Base-by-base conservation (phyloP, 2,888 invertebrate species). In the Netelia melanura region DNA sequence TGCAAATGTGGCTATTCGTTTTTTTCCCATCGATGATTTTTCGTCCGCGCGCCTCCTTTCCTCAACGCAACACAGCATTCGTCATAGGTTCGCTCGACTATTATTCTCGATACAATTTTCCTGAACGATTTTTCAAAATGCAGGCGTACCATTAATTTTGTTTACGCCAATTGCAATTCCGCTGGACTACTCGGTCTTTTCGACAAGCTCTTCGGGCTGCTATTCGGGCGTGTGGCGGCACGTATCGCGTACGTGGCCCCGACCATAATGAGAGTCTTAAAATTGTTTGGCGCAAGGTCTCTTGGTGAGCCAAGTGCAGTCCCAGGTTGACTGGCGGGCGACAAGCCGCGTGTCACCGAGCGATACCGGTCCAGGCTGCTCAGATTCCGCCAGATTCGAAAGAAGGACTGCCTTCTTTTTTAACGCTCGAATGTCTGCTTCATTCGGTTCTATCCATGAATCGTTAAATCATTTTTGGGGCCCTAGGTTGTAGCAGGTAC, bases 241-340 rank as follows among this genome's bases (percentile, higher is more conserved):
- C 90, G 91, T 89, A 88, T 87, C 75, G 67, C 54, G 79, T 87
- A 91, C 91, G 90, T 91, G 91, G 86, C 83, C 65, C 58, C 68
- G 90, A 87, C 81, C 64, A 85, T 83, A 86, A 90, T 89, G 87
- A 89, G 89, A 89, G 89, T 89, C 88, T 91, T 91, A 91, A 77
- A 71, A 84, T 62, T 81, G 82, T 65, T 86, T 74, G 65, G 72
- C 82, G 82, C 74, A 83, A 44, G 72, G 82, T 76, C 76, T 84
- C 23, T 44, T 43, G 48, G 84, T 65, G 70, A 17, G 17, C 11
- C 38, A 8, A 11, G 14, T 74, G 52, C 14, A 30, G 54, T 11
- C 52, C 48, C 43, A 44, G 17, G 43, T 21, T 38, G 54, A 6
- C 38, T 43, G 38, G 54, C 9, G 62, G 44, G 48, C 43, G 54